These are phyloP conservation scores for Paramormyrops hopkinsi DNA, from an alignment of 2,797 vertebrate genomes.

Conservation along the genomic window DNA sequence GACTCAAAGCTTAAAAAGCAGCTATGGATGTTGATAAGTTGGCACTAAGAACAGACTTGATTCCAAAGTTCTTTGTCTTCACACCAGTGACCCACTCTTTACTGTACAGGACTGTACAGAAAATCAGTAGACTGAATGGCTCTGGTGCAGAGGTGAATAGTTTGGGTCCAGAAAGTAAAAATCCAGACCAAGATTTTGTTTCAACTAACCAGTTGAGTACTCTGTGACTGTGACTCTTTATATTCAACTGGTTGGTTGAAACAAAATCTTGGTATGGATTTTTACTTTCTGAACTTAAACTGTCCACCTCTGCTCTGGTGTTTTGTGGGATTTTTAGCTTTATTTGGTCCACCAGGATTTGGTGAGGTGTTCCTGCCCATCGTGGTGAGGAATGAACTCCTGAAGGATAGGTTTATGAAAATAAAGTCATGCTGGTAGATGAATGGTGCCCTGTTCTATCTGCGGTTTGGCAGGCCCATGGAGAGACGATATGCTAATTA, in stretches of 20 bases:
- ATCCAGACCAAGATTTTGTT: neutral
- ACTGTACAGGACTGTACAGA: neutral
- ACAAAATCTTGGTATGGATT: neutral
- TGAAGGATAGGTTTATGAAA: neutral
- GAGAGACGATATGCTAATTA: neutral
- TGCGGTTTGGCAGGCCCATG: neutral
- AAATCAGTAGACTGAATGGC: neutral
- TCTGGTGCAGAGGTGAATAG: neutral
- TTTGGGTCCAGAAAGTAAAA: neutral
- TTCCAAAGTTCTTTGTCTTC: neutral
- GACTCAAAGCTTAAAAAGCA: neutral
- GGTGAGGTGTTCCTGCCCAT: neutral
- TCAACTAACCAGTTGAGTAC: neutral
- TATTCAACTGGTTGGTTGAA: neutral
- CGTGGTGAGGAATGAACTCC: neutral
- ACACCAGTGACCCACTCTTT: neutral
- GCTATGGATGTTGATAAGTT: neutral
- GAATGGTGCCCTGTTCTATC: neutral
- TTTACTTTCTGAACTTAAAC: neutral
- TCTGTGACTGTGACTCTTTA: neutral
- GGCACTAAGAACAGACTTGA: neutral
- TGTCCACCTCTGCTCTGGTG: neutral
- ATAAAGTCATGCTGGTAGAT: neutral
- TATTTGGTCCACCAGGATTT: neutral
- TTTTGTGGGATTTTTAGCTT: neutral